Conservation (phyloP, 2,113 vertebrate species). For the Bufo gargarizans region DNA sequence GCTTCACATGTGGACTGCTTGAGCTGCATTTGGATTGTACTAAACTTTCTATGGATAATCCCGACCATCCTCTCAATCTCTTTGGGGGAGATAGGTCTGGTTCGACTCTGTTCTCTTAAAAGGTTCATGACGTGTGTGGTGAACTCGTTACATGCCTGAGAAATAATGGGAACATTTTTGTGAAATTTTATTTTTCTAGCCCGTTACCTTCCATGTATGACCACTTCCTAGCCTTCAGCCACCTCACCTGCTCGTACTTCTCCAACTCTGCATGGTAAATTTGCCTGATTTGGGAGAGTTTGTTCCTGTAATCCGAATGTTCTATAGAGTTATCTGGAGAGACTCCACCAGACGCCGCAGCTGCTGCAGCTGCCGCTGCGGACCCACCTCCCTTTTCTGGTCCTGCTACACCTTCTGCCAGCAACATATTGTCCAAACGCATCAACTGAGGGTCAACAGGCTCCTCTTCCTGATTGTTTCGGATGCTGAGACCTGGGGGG, state of each 20-base stretch:
- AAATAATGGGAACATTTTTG: background rate
- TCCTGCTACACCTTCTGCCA: slow-evolving; percentile 90
- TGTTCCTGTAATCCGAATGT: slow-evolving; percentile 92
- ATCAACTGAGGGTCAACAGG: slow-evolving; percentile 89
- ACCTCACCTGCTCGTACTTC: slow-evolving; percentile 90
- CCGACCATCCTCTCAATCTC: slow-evolving; percentile 92
- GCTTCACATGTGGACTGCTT: slow-evolving; percentile 93
- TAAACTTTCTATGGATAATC: slow-evolving; percentile 92
- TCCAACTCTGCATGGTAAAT: slow-evolving; percentile 94
- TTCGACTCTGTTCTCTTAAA: slow-evolving; percentile 88
- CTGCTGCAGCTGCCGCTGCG: slow-evolving; percentile 82
- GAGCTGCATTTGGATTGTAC: slow-evolving; percentile 90
- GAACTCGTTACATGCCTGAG: slow-evolving; percentile 85
- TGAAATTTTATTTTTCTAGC: background rate
- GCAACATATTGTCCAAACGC: slow-evolving; percentile 90
- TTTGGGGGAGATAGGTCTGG: slow-evolving; percentile 84
- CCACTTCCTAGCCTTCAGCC: background rate
- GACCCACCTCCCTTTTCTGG: slow-evolving; percentile 89
- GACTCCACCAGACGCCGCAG: slow-evolving; percentile 85
- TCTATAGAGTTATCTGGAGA: slow-evolving; percentile 90
- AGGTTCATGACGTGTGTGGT: slow-evolving; percentile 93
- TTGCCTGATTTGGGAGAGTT: slow-evolving; percentile 90
- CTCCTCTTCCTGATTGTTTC: slow-evolving; percentile 87
- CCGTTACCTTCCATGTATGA: too few relatives aligned
- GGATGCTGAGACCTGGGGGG: slow-evolving; percentile 83